Evolutionary conservation across 2,113 vertebrate genomes (phyloP).

Genomic region (Bombycilla garrulus): DNA sequence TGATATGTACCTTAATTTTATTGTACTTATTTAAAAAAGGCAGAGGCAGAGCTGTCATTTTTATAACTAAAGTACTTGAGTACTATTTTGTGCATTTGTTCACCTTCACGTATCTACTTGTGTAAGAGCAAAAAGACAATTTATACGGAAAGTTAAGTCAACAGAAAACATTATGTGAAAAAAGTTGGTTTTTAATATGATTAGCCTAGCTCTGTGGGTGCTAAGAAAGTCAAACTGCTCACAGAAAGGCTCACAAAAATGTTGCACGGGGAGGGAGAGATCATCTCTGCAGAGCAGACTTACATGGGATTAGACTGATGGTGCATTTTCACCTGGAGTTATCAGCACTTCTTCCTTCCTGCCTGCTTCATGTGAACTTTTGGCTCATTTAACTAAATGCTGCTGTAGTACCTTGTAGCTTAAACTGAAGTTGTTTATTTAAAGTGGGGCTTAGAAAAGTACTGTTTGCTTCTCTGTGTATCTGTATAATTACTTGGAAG

Average conservation of each 20-base stretch:
- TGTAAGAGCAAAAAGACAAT: neutral
- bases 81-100: neutral
- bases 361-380: neutral
- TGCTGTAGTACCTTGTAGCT: neutral
- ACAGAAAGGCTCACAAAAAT: neutral
- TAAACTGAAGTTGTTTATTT: neutral
- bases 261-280: neutral
- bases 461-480: neutral
- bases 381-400: neutral
- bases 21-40: neutral
- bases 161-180: neutral
- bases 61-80: neutral
- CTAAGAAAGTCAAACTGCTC: neutral
- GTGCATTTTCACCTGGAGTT: neutral
- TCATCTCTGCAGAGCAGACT: neutral
- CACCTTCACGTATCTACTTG: neutral
- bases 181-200: neutral
- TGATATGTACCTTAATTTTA: neutral
- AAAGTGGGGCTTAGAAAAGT: neutral
- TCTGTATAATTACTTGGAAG: neutral
- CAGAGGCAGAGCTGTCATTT: neutral
- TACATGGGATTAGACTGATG: neutral
- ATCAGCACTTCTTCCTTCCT: neutral
- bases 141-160: neutral
- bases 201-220: neutral